A percentile compares a stretch with the other conserved stretches of the same genome.
phyloP scores from a whole-genome alignment of 2,797 vertebrate species.

The Monodelphis domestica region DNA sequence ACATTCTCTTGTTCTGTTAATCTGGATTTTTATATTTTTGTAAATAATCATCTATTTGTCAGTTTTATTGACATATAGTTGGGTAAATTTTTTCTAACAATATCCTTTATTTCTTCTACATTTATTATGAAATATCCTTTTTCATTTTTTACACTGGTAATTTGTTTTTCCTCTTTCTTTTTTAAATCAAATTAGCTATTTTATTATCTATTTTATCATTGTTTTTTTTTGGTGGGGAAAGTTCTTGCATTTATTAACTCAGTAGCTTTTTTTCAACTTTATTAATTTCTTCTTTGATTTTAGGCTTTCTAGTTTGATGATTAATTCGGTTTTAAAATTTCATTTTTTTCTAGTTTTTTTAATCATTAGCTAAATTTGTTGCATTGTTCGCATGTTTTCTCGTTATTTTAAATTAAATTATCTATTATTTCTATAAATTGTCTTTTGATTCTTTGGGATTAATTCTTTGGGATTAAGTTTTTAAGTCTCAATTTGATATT shows the following conservation, averaged over 20 bases:
- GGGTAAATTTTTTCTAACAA: neutral
- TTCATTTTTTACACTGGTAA: no score
- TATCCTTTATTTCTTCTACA: neutral
- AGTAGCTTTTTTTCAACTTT: neutral
- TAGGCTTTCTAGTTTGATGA: no score
- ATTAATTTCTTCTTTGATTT: no score
- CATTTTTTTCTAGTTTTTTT: neutral
- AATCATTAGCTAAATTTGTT: neutral
- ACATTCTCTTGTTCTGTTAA: neutral
- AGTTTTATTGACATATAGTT: neutral
- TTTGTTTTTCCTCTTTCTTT: no score
- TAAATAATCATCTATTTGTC: neutral
- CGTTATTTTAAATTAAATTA: neutral
- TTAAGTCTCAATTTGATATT: neutral
- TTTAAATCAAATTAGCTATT: neutral
- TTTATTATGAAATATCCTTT: neutral
- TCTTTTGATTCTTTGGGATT: neutral
- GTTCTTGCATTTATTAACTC: neutral
- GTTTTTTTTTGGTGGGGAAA: neutral
- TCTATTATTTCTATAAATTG: neutral
- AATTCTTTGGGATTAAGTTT: neutral
- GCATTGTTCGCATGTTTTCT: neutral
- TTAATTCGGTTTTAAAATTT: neutral
- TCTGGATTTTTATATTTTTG: neutral
- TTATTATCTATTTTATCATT: neutral